These are phyloP conservation scores for Thalassarche chlororhynchos DNA, from an alignment of 2,113 vertebrate genomes.

Conservation along the genomic window DNA sequence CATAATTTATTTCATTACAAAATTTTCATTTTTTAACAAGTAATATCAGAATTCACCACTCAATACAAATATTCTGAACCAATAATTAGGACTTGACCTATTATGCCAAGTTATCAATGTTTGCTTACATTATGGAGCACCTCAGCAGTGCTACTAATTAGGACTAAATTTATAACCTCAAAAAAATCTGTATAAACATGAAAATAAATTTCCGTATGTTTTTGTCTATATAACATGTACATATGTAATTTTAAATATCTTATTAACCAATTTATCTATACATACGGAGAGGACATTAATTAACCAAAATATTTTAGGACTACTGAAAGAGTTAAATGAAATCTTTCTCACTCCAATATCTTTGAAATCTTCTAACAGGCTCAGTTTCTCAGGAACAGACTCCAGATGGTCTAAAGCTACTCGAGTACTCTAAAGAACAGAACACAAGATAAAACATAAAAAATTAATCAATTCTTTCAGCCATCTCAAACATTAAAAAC, in stretches of 20 bases:
- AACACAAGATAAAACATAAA: conserved; percentile 53
- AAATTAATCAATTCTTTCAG: neutral
- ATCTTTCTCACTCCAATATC: conserved; percentile 80
- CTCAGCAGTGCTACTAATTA: neutral
- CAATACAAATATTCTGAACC: neutral
- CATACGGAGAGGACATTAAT: neutral
- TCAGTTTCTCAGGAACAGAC: conserved; percentile 88
- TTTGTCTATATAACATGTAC: neutral
- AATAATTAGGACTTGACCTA: neutral
- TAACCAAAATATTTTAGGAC: conserved; percentile 22
- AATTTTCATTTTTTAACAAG: neutral
- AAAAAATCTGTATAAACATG: neutral
- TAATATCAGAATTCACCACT: neutral
- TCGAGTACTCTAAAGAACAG: conserved; percentile 83
- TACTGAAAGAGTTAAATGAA: conserved; percentile 63
- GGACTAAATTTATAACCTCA: neutral
- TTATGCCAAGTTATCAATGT: neutral
- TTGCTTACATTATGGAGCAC: neutral
- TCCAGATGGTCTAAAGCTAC: conserved; percentile 89
- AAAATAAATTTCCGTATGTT: neutral
- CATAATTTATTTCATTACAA: neutral
- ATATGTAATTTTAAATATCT: neutral
- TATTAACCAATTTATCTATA: neutral
- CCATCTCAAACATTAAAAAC: neutral
- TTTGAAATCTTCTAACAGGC: conserved; percentile 85